Base-by-base conservation (phyloP, 2,797 vertebrate species). In the Poecile montanus region DNA sequence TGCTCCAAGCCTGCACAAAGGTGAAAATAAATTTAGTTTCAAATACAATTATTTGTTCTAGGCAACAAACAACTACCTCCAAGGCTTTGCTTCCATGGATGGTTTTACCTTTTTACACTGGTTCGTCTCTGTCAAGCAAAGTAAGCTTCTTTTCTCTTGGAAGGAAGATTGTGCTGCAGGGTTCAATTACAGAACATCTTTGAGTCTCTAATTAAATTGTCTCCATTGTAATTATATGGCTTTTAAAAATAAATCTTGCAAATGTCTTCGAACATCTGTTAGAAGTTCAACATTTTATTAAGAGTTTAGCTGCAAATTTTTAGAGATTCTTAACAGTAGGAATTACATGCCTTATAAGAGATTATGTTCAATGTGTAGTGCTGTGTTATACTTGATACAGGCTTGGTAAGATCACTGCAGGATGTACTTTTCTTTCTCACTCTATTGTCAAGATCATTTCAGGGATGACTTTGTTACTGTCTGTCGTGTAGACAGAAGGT, bases 121-220 rank as follows among this genome's bases (percentile, higher is more conserved):
- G 13, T 77, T 93, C 10, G 7, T 66, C 25, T 75, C 74, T 76
- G 26, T 65, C 30, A 75, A 71, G 30, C 10, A 44, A 83, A 81
- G 36, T 54, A 91, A 86, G 44, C 62, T 65, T 5, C 36, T 88
- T 86, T 75, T 73, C n/a, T 58, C 42, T 75, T 58, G 27, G 62
- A 93, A 92, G 25, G 48, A 85, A 81, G 47, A 78, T 36, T 68
- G 42, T 68, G 79, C 82, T 94, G n/a, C 66, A 72, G 73, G 76
- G 58, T 81, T 95, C 89, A 88, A 86, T 94, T 91, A 84, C 65
- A 58, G 82, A 89, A 66, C 38, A 61, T 88, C 62, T 91, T 47
- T 72, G 91, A 88, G 62, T 68, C 58, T 83, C 89, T 94, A 92
- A 92, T 92, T 94, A 89, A 88, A 73, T 88, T 91, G 38, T 90